Evolutionary conservation across 2,113 vertebrate genomes (phyloP).

Genomic region (Lophius piscatorius): DNA sequence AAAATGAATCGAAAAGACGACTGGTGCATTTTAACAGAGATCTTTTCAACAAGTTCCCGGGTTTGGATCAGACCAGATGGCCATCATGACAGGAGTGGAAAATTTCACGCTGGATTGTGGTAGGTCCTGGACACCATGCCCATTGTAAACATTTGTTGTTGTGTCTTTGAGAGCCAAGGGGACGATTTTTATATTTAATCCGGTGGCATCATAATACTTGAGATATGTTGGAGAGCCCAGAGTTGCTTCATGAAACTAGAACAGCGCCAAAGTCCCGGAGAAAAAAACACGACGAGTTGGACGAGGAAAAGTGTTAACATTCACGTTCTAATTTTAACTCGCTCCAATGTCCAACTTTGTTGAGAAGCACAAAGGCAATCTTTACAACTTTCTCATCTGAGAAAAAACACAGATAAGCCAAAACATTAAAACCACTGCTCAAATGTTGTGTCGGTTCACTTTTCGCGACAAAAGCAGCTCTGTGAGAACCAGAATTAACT

Average conservation of each 20-base stretch:
- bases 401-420: too few species aligned
- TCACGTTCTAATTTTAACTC: constrained; percentile 23
- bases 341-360: not conserved
- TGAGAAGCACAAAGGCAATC: not conserved
- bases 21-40: constrained; percentile 30
- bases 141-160: constrained; percentile 51
- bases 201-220: constrained; percentile 18
- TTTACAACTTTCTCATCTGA: too few species aligned
- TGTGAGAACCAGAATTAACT: too few species aligned
- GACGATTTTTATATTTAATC: constrained; percentile 57
- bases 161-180: constrained; percentile 31
- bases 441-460: too few species aligned
- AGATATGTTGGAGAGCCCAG: constrained; percentile 3
- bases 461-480: too few species aligned
- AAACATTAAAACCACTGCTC: too few species aligned
- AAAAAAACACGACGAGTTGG: too few species aligned
- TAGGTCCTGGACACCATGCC: constrained; percentile 40
- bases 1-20: constrained; percentile 12
- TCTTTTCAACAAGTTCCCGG: constrained; percentile 26
- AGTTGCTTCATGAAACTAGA: constrained; percentile 1
- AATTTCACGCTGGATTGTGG: constrained; percentile 45
- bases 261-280: not conserved
- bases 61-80: constrained; percentile 68
- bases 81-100: constrained; percentile 59
- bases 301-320: too few species aligned